Evolutionary conservation across 2,797 vertebrate genomes (phyloP).

Genomic region (Rhabdomys pumilio): DNA sequence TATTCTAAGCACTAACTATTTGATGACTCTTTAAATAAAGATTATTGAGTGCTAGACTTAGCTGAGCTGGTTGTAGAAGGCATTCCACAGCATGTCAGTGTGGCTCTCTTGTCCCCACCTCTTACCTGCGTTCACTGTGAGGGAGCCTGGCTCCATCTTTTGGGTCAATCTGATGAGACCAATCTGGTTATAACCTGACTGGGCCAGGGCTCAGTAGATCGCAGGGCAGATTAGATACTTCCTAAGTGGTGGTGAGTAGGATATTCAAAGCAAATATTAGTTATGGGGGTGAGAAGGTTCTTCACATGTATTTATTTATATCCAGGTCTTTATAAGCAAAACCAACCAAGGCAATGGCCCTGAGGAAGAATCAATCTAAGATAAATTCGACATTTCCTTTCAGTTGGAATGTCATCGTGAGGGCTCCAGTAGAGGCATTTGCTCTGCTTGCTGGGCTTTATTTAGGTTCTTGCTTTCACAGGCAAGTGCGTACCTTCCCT

Average conservation of each 20-base stretch:
- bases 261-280: neutral
- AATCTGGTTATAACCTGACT: neutral
- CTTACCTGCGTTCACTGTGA: neutral
- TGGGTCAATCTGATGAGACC: neutral
- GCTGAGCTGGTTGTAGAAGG: neutral
- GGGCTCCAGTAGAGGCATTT: neutral
- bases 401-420: neutral
- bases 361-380: neutral
- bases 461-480: neutral
- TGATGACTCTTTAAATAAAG: conserved; percentile 65
- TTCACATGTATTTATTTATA: conserved; percentile 23
- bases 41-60: neutral
- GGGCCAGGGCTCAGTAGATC: neutral
- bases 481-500: neutral
- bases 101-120: neutral
- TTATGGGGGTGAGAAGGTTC: fast-evolving
- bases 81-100: neutral
- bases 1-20: neutral
- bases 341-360: neutral
- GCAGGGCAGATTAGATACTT: neutral
- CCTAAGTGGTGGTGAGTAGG: neutral
- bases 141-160: neutral
- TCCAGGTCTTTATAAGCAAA: neutral
- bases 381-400: neutral
- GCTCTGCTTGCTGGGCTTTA: neutral